Percentiles rank a stretch among this genome's conserved stretches.
phyloP scores from a whole-genome alignment of 2,113 vertebrate genomes.

The Oceanodroma tethys region DNA sequence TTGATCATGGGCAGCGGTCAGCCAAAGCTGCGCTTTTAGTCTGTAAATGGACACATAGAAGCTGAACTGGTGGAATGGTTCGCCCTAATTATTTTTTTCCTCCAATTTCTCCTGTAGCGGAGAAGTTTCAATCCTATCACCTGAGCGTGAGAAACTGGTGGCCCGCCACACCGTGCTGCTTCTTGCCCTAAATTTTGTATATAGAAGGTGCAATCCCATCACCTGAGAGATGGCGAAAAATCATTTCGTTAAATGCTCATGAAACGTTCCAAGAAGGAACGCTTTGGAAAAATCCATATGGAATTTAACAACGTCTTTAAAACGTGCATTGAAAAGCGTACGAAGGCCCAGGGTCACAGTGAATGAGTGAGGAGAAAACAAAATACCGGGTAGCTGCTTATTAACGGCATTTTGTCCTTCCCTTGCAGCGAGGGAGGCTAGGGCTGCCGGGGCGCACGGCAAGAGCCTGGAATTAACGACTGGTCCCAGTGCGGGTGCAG shows the following conservation, averaged over 20 bases:
- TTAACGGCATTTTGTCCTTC: background rate
- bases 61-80: background rate
- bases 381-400: background rate
- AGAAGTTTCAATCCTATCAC: background rate
- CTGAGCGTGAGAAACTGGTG: background rate
- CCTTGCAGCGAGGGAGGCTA: background rate
- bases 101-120: background rate
- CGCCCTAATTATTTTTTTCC: background rate
- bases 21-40: background rate
- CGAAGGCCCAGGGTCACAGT: background rate
- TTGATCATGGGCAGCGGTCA: background rate
- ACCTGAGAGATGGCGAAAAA: background rate
- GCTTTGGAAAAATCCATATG: accelerated
- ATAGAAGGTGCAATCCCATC: background rate
- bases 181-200: background rate
- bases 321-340: accelerated
- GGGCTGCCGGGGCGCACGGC: background rate
- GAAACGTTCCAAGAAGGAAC: background rate
- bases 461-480: background rate
- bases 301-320: background rate
- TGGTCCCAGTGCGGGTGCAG: background rate
- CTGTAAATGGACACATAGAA: accelerated
- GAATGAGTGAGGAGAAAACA: background rate
- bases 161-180: background rate
- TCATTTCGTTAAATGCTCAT: background rate